Base-by-base conservation (phyloP, 2,797 vertebrate genomes). In the Ibycter americanus region DNA sequence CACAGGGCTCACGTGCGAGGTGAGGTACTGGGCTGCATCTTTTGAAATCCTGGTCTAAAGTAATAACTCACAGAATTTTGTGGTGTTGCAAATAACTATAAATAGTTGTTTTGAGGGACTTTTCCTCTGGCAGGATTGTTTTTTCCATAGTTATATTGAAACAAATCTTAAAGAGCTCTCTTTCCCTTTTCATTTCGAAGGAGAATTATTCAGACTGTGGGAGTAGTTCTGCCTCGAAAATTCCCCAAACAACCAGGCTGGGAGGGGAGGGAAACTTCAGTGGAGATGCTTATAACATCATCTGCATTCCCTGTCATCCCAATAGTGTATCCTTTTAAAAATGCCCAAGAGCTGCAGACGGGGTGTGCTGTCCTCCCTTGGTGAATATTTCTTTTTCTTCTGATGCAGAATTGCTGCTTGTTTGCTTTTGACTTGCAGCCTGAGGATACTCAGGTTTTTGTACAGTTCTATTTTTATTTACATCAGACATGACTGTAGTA, bases 121-220 rank as follows among this genome's bases (percentile, higher is more conserved):
- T 85, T 58, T 95, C 49, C 78, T 54, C 73, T 29, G 68, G 56
- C 61, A 44, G 90, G 89, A 56, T 26, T 87, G n/a, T 74, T 71
- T 90, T 87, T 92, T 51, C 89, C 38, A 8, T 17, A 65, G 66
- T 90, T 90, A 68, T n/a, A 83, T 14, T 65, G 77, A 94, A 92
- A 90, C 65, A 49, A 76, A 71, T 32, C 51, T 86, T 61, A 54
- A 94, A 52, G 23, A 95, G 46, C n/a, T 36, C 36, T 6, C 6
- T 93, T 96, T 96, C 95, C 87, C 91, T 92, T 96, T 95, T 92
- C 26, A 31, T 70, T 94, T 83, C 47, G 2, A 79, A 38, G 87
- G 72, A 74, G 52, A 62, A 31, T 83, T 80, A 42, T 61, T 66
- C 82, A 55, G 72, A 11, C 59, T 36, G 79, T 76, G 90, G 80